phyloP scores from a whole-genome alignment of 2,113 vertebrate species.

The Silurus asotus region DNA sequence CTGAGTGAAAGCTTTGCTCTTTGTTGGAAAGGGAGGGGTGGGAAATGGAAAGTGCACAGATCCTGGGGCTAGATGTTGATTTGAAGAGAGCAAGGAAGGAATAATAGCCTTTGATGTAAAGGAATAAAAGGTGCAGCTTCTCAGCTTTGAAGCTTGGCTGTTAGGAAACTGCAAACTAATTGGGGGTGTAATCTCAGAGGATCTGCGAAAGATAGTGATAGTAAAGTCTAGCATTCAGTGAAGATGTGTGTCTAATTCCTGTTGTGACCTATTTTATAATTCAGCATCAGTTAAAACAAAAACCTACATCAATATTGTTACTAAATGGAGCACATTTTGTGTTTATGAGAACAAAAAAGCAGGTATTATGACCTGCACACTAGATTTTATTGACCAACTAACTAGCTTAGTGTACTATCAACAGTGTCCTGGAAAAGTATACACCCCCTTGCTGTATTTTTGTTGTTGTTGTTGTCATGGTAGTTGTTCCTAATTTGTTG shows the following conservation, averaged over 20 bases:
- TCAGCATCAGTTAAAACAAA: not conserved
- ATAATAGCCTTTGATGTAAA: slow-evolving; percentile 70
- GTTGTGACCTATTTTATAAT: slow-evolving; percentile 7
- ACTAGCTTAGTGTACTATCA: not conserved
- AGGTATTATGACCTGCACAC: not conserved
- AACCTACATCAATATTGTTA: not conserved
- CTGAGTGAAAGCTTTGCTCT: slow-evolving; percentile 58
- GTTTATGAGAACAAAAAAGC: not conserved
- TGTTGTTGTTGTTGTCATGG: too few species aligned
- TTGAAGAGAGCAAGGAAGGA: slow-evolving; percentile 69
- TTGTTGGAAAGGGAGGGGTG: slow-evolving; percentile 48
- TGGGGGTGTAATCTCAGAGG: slow-evolving; percentile 66
- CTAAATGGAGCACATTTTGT: too few species aligned
- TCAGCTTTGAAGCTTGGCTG: slow-evolving; percentile 67
- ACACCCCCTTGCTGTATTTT: too few species aligned
- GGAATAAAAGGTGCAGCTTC: slow-evolving; percentile 67
- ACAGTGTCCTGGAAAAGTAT: too few species aligned
- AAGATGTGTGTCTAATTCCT: not conserved
- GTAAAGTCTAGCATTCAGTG: slow-evolving; percentile 24
- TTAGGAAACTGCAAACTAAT: slow-evolving; percentile 69
- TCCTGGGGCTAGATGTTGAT: slow-evolving; percentile 70
- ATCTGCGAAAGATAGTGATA: slow-evolving; percentile 43
- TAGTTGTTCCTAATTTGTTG: too few species aligned
- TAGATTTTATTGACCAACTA: not conserved
- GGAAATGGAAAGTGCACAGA: slow-evolving; percentile 54